Evolutionary conservation across 2,888 invertebrate species (phyloP), one percentile per base, ranked within the genome.

Genomic region (Keiferia lycopersicella): DNA sequence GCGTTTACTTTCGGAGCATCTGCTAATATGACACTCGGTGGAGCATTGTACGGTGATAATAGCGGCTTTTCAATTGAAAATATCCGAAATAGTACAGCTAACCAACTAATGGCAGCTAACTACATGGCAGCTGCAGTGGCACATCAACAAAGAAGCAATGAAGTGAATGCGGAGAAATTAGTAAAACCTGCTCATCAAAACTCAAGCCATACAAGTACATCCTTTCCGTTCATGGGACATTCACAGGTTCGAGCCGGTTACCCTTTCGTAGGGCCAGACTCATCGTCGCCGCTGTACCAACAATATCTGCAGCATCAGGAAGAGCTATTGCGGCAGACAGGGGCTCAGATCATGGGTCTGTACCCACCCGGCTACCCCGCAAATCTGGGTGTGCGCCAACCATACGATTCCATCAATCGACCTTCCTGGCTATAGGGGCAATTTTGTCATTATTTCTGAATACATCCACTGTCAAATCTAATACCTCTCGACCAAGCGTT

Each of bases 1-100:
- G 96, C 97, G 61, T 97, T 97, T 75, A 97, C 96, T 80, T 97
- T 96, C 77, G 96, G 96, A 18, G 93, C 96, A 3, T 91, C 95
- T 0, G 92, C 95, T 3, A 92, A 93, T 66, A 87, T 95, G 76
- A 87, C 92, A 53, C 82, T 94, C 63, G 81, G 89, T 65, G 80
- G 93, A 14, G 93, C 93, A 16, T 81, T 94, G 57, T 94, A 94
- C 72, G 92, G 91, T 8, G 95, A 95, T 57, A 94, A 94, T 76
- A 91, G 94, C 71, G 93, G 93, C 51, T 95, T 95, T 80, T 88
- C 95, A 62, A 86, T 88, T 60, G 95, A 95, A 72, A 95, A 95
- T 71, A 93, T 93, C 74, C 93, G 95, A 63, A 90, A 93, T 57
- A 92, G 92, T 67, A 92, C 94, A 0, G 53, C 62, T 39, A 94